These are phyloP conservation scores for Nettapus auritus DNA, from an alignment of 2,113 vertebrate species.

Conservation along the genomic window DNA sequence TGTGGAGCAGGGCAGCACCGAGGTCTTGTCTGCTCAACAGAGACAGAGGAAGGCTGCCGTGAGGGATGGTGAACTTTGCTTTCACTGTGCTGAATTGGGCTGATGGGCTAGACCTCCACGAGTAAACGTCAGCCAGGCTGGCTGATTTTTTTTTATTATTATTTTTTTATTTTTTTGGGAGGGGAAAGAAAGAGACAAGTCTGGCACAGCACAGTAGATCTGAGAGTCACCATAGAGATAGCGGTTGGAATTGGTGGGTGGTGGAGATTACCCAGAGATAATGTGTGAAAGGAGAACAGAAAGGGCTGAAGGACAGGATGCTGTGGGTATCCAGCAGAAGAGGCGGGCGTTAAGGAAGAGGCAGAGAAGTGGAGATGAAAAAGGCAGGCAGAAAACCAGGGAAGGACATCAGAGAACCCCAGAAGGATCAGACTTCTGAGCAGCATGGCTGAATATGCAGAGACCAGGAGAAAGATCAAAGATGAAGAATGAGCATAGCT, in stretches of 20 bases:
- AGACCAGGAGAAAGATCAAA: neutral
- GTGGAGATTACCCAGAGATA: neutral
- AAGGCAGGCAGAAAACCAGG: neutral
- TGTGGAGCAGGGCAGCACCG: neutral
- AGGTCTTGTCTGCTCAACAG: accelerated
- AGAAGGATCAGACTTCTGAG: neutral
- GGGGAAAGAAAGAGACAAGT: neutral
- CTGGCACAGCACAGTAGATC: neutral
- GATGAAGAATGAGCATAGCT: neutral
- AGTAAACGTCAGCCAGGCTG: neutral
- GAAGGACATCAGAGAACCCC: neutral
- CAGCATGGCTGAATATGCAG: neutral
- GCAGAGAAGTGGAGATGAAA: neutral
- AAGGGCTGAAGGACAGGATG: conserved; percentile 1
- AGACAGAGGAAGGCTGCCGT: neutral
- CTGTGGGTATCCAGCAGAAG: neutral
- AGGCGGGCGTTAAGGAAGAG: neutral
- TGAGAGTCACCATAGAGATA: conserved; percentile 48
- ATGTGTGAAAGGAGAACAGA: neutral
- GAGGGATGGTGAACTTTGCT: neutral
- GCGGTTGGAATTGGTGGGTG: neutral
- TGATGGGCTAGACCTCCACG: neutral
- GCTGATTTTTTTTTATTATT: neutral
- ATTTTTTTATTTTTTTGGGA: neutral
- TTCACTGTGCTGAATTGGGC: neutral